A percentile compares a stretch with the other conserved stretches of the same genome.
Evolutionary conservation across 2,888 invertebrate genomes (phyloP).

Genomic region (Hemaris fuciformis): DNA sequence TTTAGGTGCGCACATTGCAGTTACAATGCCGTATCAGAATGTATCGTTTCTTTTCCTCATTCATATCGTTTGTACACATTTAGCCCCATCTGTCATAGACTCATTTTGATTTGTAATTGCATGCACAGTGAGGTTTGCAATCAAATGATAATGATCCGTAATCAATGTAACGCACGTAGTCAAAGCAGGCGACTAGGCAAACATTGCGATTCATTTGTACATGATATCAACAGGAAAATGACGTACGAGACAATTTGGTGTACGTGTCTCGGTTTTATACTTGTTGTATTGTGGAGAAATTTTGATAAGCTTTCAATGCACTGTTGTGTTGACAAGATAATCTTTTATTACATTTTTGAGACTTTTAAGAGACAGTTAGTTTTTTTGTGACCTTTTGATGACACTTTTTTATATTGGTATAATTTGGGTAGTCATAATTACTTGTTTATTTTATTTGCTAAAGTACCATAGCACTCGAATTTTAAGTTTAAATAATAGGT

Average conservation of each 20-base stretch:
- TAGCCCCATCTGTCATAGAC: not conserved
- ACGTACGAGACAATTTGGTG: slow-evolving; percentile 5
- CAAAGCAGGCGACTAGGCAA: not conserved
- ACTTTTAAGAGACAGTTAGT: not conserved
- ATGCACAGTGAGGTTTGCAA: not conserved
- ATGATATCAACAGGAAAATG: slow-evolving; percentile 16
- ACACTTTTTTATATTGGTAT: no score
- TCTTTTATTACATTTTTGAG: not conserved
- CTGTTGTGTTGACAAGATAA: not conserved
- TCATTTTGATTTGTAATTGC: not conserved
- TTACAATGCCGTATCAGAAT: no score
- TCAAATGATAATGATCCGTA: slow-evolving; percentile 11
- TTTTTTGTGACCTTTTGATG: no score
- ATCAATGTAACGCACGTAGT: slow-evolving; percentile 10
- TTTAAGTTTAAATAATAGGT: no score
- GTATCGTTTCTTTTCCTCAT: not conserved
- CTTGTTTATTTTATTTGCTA: no score
- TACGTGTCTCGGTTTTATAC: not conserved
- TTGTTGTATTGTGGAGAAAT: not conserved
- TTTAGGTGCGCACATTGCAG: no score
- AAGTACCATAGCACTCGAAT: no score
- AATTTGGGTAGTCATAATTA: no score
- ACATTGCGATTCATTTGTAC: slow-evolving; percentile 12
- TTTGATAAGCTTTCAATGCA: not conserved
- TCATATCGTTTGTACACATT: not conserved